Percentiles rank a stretch among this genome's conserved stretches.
These are phyloP conservation scores for Sorex fumeus DNA, from an alignment of 2,113 vertebrate species.

Conservation along the genomic window DNA sequence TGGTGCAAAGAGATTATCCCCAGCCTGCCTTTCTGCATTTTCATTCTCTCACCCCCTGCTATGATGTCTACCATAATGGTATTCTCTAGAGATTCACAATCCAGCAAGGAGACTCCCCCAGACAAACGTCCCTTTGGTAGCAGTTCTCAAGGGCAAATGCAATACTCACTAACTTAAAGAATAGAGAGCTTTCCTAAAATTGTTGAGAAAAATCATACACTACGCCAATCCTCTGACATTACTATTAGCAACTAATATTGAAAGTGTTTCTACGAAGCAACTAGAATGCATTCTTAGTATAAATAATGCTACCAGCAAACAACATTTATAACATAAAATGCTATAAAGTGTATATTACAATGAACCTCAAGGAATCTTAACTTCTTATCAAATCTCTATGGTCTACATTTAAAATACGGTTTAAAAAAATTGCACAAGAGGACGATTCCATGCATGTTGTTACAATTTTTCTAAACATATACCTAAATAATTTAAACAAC, in stretches of 20 bases:
- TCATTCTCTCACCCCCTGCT: background rate
- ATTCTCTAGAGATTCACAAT: background rate
- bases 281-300: background rate
- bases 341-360: background rate
- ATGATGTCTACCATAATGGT: background rate
- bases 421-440: conserved; percentile 48
- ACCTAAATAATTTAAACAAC: conserved; percentile 56
- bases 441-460: background rate
- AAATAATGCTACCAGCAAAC: conserved; percentile 25
- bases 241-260: background rate
- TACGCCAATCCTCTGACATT: conserved; percentile 31
- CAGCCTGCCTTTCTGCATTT: background rate
- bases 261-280: background rate
- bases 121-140: background rate
- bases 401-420: conserved; percentile 34
- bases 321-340: background rate
- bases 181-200: conserved; percentile 38
- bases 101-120: background rate
- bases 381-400: background rate
- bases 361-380: background rate
- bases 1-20: background rate
- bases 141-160: conserved; percentile 28
- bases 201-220: conserved; percentile 19
- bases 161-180: conserved; percentile 30
- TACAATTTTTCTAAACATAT: conserved; percentile 42